Percentiles rank a stretch among this genome's conserved stretches.
Conservation (phyloP, 2,797 vertebrate genomes). For the Todus mexicanus region DNA sequence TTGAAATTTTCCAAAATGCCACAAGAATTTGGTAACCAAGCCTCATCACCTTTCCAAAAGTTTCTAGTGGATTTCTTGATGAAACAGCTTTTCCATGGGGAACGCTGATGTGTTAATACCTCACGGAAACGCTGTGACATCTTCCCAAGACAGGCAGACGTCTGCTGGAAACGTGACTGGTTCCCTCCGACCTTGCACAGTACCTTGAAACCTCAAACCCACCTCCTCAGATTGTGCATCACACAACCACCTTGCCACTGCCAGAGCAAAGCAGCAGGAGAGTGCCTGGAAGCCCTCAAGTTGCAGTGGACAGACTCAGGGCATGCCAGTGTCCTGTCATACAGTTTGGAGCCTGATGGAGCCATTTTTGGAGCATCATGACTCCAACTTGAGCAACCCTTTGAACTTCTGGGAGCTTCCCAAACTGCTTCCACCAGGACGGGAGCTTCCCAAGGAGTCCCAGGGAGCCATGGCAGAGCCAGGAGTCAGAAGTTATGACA, state of each 20-base stretch:
- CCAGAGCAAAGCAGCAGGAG: background rate
- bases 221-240: background rate
- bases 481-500: background rate
- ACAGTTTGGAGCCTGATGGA: background rate
- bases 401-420: background rate
- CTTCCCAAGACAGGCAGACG: background rate
- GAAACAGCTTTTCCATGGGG: background rate
- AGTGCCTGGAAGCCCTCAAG: background rate
- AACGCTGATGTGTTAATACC: background rate
- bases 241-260: background rate
- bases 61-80: background rate
- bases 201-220: background rate
- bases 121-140: background rate
- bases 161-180: background rate
- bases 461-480: background rate
- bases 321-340: background rate
- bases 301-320: background rate
- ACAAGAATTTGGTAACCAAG: background rate
- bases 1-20: background rate
- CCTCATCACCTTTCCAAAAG: background rate
- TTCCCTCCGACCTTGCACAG: background rate
- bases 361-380: background rate
- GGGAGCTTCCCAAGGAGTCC: background rate
- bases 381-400: background rate
- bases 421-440: background rate